Conservation (phyloP, 2,113 vertebrate genomes). For the Campylomormyrus tamandua region DNA sequence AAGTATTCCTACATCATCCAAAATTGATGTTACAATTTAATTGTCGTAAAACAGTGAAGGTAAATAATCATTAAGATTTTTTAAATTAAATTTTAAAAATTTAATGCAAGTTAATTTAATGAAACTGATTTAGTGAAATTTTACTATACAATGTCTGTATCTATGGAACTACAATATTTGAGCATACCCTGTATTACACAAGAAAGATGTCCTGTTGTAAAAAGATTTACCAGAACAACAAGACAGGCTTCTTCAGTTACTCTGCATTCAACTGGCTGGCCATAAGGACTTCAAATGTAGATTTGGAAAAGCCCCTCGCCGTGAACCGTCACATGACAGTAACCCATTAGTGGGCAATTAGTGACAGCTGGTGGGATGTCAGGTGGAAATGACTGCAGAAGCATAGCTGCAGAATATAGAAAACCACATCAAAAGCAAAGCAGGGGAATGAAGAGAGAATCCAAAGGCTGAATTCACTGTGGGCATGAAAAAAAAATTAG, state of each 20-base stretch:
- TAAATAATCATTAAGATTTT: neutral
- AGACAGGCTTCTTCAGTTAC: conserved; percentile 60
- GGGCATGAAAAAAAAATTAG: neutral
- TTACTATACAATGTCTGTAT: neutral
- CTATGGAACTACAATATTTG: neutral
- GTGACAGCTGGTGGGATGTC: conserved; percentile 72
- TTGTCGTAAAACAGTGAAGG: neutral
- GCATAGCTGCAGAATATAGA: conserved; percentile 57
- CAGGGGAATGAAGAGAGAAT: neutral
- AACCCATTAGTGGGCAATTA: conserved; percentile 74
- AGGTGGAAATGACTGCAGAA: conserved; percentile 66
- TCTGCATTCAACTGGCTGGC: conserved; percentile 61
- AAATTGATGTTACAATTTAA: neutral
- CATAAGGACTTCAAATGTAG: conserved; percentile 50
- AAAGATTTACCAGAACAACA: conserved; percentile 54
- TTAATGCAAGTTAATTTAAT: neutral
- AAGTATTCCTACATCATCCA: neutral
- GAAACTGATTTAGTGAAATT: neutral
- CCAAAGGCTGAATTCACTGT: neutral
- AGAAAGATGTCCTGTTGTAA: conserved; percentile 26
- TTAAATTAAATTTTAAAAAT: neutral
- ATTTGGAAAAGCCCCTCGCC: conserved; percentile 58
- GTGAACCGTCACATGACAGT: conserved; percentile 57
- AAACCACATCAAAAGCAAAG: conserved; percentile 40
- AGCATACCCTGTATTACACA: neutral